These are phyloP conservation scores for Corvus hawaiiensis DNA, from an alignment of 2,113 vertebrate species.

Conservation along the genomic window DNA sequence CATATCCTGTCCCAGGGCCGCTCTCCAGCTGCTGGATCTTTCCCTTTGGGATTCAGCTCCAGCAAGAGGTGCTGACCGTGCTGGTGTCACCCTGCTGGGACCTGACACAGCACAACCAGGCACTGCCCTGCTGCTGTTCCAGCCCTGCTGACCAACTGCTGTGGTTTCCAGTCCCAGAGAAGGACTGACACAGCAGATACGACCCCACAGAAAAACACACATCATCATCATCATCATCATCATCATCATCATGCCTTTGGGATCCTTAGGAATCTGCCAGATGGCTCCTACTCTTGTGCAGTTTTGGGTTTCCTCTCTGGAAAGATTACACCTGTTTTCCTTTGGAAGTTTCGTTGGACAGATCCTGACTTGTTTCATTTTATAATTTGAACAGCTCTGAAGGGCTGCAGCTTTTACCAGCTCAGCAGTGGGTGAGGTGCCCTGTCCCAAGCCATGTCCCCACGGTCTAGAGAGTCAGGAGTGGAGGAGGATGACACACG, in stretches of 20 bases:
- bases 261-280: not conserved
- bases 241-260: not conserved
- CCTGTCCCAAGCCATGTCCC: not conserved
- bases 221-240: not conserved
- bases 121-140: not conserved
- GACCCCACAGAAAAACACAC: not conserved
- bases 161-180: not conserved
- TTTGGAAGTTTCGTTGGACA: not conserved
- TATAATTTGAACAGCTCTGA: not conserved
- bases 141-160: not conserved
- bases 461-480: not conserved
- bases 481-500: accelerated
- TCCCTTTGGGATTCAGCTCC: not conserved
- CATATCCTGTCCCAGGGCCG: not conserved
- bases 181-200: not conserved
- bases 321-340: not conserved
- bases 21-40: not conserved
- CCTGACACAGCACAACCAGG: not conserved
- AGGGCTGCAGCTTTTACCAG: not conserved
- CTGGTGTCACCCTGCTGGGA: not conserved
- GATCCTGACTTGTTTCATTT: not conserved
- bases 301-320: not conserved
- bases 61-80: not conserved
- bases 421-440: not conserved
- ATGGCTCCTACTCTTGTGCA: not conserved